Percentiles rank a stretch among this genome's conserved stretches.
These are phyloP conservation scores for Sesia apiformis DNA, from an alignment of 2,888 invertebrate genomes.

Conservation along the genomic window DNA sequence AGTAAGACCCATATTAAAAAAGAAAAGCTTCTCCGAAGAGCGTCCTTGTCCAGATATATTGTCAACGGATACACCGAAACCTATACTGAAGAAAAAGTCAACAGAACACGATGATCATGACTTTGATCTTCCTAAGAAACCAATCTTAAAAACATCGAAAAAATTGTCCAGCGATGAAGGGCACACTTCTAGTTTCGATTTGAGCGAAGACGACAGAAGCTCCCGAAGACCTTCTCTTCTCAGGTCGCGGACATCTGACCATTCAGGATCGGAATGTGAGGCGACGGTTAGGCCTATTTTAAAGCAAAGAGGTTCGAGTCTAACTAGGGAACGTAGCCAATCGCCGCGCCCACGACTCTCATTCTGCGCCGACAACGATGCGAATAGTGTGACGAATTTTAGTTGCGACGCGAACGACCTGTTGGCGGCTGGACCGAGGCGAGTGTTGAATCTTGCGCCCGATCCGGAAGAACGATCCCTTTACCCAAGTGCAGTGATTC, in stretches of 20 bases:
- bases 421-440: conserved; percentile 66
- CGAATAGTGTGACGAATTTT: conserved; percentile 61
- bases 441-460: conserved; percentile 46
- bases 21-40: conserved; percentile 85
- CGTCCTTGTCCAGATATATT: conserved; percentile 67
- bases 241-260: conserved; percentile 69
- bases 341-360: conserved; percentile 79
- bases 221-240: conserved; percentile 74
- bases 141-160: conserved; percentile 84
- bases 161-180: conserved; percentile 79
- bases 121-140: conserved; percentile 81
- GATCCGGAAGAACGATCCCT: conserved; percentile 37
- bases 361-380: conserved; percentile 72
- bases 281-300: conserved; percentile 77
- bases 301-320: conserved; percentile 76
- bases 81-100: conserved; percentile 91
- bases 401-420: conserved; percentile 61
- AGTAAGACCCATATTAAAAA: conserved; percentile 87
- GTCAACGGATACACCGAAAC: conserved; percentile 74
- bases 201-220: conserved; percentile 70
- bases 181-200: conserved; percentile 69
- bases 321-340: conserved; percentile 75
- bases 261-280: conserved; percentile 73
- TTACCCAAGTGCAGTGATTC: conserved; percentile 62
- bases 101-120: conserved; percentile 83